Evolutionary conservation across 92 coral and sea anemone species (phyloP), one percentile per base, ranked within the genome.

Genomic region (Isaurus tuberculatus): DNA sequence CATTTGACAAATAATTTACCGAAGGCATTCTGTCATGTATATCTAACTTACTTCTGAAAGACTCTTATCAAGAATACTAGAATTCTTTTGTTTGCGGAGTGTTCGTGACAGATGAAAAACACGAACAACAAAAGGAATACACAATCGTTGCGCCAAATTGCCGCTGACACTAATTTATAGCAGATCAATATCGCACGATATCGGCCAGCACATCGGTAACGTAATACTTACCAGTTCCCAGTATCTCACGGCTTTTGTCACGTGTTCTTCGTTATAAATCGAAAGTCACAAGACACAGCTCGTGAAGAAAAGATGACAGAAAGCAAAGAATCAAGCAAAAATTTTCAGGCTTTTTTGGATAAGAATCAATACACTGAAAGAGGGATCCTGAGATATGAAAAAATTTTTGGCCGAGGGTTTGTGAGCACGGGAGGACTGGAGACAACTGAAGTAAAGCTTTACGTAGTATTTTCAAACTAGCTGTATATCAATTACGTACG

Each of bases 381-480:
- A 32, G 88, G 96, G 1, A 95, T 95, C 57, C 86, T 95, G 28
- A 91, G 91, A 37, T 95, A 95, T 63, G 98, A 95, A 83, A 95
- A 92, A 80, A 77, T 95, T 23, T 95, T 95, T 37, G 98, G 98
- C 37, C 88, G 93, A 60, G 98, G 98, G 0, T 95, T 91, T 85
- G 94, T 95, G 0, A 95, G 98, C 75, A 95, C 98, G 26, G 98
- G 98, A 13, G 98, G 98, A 4, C 75, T 91, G 68, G 95, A 95
- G 66, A 91, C 98, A 43, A 95, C 98, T 5, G 70, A 95, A 98
- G 98, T 95, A 65, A 34, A n/a, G 8, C 64, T 1, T 27, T 8
- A n/a, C 7, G 11, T 17, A 16, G 28, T 46, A 42, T 46, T 2
- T 5, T 2, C 11, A 46, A 46, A 3, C n/a, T n/a, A n/a, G n/a